phyloP scores from a whole-genome alignment of 1,140 invertebrate species.

The Achatina immaculata region DNA sequence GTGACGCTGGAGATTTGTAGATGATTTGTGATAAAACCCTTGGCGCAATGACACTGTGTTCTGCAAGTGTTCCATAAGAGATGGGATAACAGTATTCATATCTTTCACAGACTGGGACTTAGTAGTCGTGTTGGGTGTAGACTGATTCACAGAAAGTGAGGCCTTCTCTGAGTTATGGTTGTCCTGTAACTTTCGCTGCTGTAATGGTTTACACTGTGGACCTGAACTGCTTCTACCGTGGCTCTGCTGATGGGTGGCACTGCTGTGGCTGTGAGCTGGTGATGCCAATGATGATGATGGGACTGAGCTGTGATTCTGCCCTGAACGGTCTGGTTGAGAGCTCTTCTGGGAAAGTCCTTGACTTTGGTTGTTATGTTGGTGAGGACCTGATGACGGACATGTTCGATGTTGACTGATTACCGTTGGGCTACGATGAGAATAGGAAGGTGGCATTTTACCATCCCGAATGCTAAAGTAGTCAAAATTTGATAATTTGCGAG shows the following conservation, averaged over 20 bases:
- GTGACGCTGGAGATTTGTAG: not conserved
- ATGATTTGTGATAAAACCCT: not conserved
- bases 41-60: not conserved
- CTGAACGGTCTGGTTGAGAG: not conserved
- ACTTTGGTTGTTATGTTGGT: not conserved
- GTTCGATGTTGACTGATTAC: not conserved
- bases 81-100: not conserved
- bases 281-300: not conserved
- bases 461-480: conserved; percentile 23
- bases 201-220: not conserved
- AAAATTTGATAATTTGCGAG: conserved; percentile 7
- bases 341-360: not conserved
- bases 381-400: not conserved
- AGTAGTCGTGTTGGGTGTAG: not conserved
- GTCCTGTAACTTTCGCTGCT: not conserved
- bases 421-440: not conserved
- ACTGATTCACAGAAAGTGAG: not conserved
- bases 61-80: not conserved
- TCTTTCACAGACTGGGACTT: not conserved
- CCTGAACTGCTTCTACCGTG: not conserved
- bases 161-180: not conserved
- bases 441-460: not conserved
- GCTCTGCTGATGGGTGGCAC: not conserved
- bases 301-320: not conserved
- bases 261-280: no score